Conservation (phyloP, 2,797 vertebrate species). For the Argya squamiceps region DNA sequence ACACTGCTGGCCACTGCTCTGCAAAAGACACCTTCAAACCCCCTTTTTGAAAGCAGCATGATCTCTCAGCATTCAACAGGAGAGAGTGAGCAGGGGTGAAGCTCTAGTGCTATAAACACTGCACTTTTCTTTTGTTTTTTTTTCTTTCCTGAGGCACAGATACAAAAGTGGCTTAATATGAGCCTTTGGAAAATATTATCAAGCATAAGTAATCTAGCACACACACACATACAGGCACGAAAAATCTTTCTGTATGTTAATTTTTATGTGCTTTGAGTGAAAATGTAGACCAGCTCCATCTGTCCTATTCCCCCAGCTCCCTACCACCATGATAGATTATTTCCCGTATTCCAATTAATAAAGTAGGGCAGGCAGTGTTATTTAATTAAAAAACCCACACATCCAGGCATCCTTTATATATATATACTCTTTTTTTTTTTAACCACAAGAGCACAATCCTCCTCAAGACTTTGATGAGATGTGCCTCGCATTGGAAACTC, state of each 20-base stretch:
- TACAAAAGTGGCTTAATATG: constrained; percentile 30
- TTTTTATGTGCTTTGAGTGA: constrained; percentile 51
- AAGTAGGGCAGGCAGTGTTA: constrained; percentile 58
- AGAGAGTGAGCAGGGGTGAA: background rate
- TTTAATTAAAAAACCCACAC: constrained; percentile 52
- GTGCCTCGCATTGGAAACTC: background rate
- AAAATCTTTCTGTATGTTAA: constrained; percentile 40
- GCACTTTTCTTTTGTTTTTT: background rate
- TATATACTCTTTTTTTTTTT: background rate
- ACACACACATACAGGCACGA: background rate
- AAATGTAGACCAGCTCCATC: constrained; percentile 41
- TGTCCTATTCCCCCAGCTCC: constrained; percentile 56
- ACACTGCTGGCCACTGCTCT: background rate
- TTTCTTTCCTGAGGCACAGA: constrained; percentile 8
- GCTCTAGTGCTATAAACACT: background rate
- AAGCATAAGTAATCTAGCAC: constrained; percentile 6
- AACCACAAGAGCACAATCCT: constrained; percentile 5
- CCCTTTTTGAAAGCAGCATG: background rate
- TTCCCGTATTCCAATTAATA: constrained; percentile 59
- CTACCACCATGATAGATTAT: constrained; percentile 40
- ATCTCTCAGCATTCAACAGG: background rate
- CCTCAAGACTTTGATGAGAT: constrained; percentile 15
- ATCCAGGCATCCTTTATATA: constrained; percentile 7
- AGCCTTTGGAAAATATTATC: background rate
- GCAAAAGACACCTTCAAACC: background rate